Evolutionary conservation across 2,888 invertebrate species (phyloP), one percentile per base, ranked within the genome.

Genomic region (Sinopyrophorus schimmeli): DNA sequence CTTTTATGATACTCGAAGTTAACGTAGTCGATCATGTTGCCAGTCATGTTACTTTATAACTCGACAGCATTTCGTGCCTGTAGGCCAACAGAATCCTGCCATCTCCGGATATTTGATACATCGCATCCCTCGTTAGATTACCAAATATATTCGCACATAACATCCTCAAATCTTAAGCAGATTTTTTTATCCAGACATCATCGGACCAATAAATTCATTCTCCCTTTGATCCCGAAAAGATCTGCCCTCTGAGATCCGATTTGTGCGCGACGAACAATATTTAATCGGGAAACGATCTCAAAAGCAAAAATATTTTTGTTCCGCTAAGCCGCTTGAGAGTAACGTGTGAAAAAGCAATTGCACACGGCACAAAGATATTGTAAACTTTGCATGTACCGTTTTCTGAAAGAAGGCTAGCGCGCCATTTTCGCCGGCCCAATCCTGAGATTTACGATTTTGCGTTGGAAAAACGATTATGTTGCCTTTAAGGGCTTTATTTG

Each of bases 1-100:
- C 48, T 38, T 48, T 48, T 48, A 48, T 48, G 41, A 51, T 51
- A 46, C 46, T 47, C 24, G 28, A 43, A 49, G 49, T 43, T 42
- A 17, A 41, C 27, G 30, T 46, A 51, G 41, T 41, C 51, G 51
- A 51, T 51, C 51, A 40, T 46, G 51, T 51, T 46, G 31, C 46
- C 35, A 34, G 41, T 30, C 41, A 37, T 51, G 51, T 51, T 46
- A 46, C 46, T 47, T 26, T 35, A 46, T 46, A 41, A 46, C 40
- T 14, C 35, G 37, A 20, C 37, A 35, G 30, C 37, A 30, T 27
- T 44, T 44, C 37, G 18, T 32, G 41, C 35, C 35, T 41, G 14
- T 20, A 40, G 26, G 39, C 28, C 21, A 14, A 28, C 39, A 30
- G 14, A n/a, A 14, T 10, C 24, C 18, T 21, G 14, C 34, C 26